Conservation (phyloP, 1,140 invertebrate species). For the Cydia amplana region DNA sequence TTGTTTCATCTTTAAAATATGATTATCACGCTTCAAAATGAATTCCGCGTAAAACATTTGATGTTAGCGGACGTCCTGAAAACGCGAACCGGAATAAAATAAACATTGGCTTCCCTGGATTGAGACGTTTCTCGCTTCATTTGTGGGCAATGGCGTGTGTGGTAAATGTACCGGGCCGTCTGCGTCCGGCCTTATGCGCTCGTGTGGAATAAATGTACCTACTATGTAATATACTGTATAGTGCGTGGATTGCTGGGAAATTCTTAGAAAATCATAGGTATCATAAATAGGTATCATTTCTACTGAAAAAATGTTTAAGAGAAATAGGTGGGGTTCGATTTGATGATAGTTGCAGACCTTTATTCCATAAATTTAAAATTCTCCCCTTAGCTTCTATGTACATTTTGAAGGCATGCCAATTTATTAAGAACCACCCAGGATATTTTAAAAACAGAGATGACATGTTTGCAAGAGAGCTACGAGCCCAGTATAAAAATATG, state of each 20-base stretch:
- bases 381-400: no score
- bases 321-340: no score
- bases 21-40: conserved; percentile 8
- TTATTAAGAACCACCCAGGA: no score
- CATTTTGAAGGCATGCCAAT: no score
- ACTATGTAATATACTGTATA: conserved; percentile 8
- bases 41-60: conserved; percentile 39
- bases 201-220: conserved; percentile 17
- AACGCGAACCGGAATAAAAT: conserved; percentile 37
- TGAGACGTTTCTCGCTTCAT: conserved; percentile 58
- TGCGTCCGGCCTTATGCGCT: conserved; percentile 37
- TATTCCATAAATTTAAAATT: no score
- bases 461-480: no score
- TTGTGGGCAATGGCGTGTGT: conserved; percentile 55
- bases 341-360: no score
- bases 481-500: no score
- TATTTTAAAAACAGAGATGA: no score
- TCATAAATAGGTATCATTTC: no score
- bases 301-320: no score
- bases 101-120: conserved; percentile 47
- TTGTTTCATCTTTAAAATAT: background rate
- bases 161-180: conserved; percentile 47
- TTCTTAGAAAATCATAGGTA: background rate
- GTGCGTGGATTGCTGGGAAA: conserved; percentile 16
- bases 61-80: conserved; percentile 20